Base-by-base conservation (phyloP, 2,888 invertebrate genomes). In the Pristionchus fissidentatus region DNA sequence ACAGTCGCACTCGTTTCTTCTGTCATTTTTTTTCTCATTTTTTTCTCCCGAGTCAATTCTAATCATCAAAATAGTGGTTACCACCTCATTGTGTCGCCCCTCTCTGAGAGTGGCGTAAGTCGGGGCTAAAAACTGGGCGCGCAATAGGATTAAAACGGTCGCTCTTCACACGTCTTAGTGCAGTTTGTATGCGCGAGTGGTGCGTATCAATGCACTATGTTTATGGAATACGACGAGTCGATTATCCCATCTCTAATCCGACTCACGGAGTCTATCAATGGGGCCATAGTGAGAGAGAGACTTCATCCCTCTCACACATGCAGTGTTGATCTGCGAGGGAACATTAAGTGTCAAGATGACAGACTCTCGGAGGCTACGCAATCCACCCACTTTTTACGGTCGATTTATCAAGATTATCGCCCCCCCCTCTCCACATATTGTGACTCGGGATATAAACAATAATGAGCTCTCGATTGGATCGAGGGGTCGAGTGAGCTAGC, bases 321-420 rank as follows among this genome's bases (percentile, higher is more conserved):
- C n/a, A n/a, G n/a, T n/a, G n/a, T n/a, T n/a, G 38, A 55, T 66
- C 62, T 66, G 35, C 26, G 26, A n/a, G 62, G 62, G 62, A 4
- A n/a, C 38, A 66, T 35, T 35, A 38, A 38, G 66, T 35, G 32
- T 41, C 70, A 70, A 41, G 22, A 35, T 62, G 70, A 41, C 70
- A 70, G 70, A 70, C 70, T 41, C 43, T 41, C 41, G 10, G 70
- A 70, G 70, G 70, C 70, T 70, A 41, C 70, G 70, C 70, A 70
- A 70, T 70, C 70, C n/a, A n/a, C 70, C 43, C 70, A 70, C 66
- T 70, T 70, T 70, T 66, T 43, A 41, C 41, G 43, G 70, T 70
- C 70, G n/a, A 70, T 70, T 70, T 41, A 70, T 70, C 70, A 70
- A 70, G 70, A 70, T 70, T 41, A 70, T 70, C 70, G 70, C 41